Base-by-base conservation (phyloP, 1,140 invertebrate species). In the Phymorhynchus buccinoides region DNA sequence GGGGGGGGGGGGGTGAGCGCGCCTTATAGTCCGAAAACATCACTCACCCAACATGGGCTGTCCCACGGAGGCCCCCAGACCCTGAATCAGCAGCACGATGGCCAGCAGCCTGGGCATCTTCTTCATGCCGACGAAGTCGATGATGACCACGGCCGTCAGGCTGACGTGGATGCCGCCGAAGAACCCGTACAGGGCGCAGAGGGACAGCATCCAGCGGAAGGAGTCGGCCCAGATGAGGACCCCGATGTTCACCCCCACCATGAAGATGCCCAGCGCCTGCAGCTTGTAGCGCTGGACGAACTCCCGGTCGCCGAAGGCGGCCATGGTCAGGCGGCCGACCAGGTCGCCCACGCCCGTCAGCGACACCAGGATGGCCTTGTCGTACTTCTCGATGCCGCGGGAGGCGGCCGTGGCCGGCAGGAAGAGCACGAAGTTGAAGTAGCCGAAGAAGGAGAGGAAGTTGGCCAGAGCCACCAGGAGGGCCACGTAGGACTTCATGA, bases 381-480 rank as follows among this genome's bases (percentile, higher is more conserved):
- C 87, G 83, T 88, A 91, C 14, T 86, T 85, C 1, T 37, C 71
- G 18, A 90, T 86, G 22, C 88, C 89, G 30, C 86, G 84, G 30
- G 73, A 62, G 4, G 41, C 1, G 16, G 86, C 87, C 52, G 87
- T 85, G 14, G 84, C 37, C 16, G 91, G 91, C 83, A 92, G 85
- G 77, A 92, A 91, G 30, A 92, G 73, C 48, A 92, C 87, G 73
- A 90, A 90, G 84, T 91, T 92, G 77, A 91, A 91, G 87, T 90
- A 88, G 30, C 91, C 90, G 66, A 91, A 89, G 85, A 91, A 91
- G 27, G 86, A 84, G 0, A 92, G 56, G 85, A 92, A 91, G 32
- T 85, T 89, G 1, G 89, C 81, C 9, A 90, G 27, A 22, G 84
- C 85, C 75, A 87, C 89, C 41, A 91, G 88, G 22, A 90, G 41